A percentile compares a stretch with the other conserved stretches of the same genome.
phyloP scores from a whole-genome alignment of 2,113 vertebrate species.

The Chionodraco myersi region DNA sequence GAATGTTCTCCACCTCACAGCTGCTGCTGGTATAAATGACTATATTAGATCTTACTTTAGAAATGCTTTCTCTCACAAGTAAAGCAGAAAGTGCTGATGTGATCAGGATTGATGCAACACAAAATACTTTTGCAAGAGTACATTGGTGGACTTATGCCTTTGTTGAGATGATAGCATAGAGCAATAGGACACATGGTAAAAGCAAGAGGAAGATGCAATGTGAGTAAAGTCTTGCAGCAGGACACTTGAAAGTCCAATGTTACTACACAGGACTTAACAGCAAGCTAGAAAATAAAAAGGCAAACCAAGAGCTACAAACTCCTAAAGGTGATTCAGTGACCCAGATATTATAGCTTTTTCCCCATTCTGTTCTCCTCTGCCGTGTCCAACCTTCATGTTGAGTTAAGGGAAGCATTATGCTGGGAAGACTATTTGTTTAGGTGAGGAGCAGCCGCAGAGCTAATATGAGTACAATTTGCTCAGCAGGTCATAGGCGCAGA shows the following conservation, averaged over 20 bases:
- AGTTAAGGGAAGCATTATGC: slow-evolving; percentile 82
- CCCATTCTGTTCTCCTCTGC: slow-evolving; percentile 66
- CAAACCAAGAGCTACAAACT: slow-evolving; percentile 61
- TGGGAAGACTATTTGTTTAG: slow-evolving; percentile 83
- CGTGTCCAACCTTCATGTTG: slow-evolving; percentile 78
- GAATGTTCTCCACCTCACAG: slow-evolving; percentile 53
- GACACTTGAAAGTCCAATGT: slow-evolving; percentile 39
- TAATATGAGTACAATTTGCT: slow-evolving; percentile 86
- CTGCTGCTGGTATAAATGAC: slow-evolving; percentile 32
- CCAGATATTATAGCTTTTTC: slow-evolving; percentile 80
- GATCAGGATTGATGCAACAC: neutral
- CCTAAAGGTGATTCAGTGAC: slow-evolving; percentile 82
- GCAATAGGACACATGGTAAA: slow-evolving; percentile 33
- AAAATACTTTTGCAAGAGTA: neutral
- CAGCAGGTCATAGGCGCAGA: slow-evolving; percentile 83
- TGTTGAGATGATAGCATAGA: neutral
- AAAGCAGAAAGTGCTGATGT: neutral
- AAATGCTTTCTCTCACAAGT: slow-evolving; percentile 11
- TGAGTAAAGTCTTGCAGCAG: slow-evolving; percentile 30
- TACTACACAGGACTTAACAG: slow-evolving; percentile 44
- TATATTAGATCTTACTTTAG: slow-evolving; percentile 29
- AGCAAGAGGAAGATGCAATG: slow-evolving; percentile 23
- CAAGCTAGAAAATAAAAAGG: slow-evolving; percentile 47
- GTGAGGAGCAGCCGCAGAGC: slow-evolving; percentile 84
- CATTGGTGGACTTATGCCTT: neutral